Conservation (phyloP, 2,797 vertebrate genomes). For the Tenualosa thibaudeaui region DNA sequence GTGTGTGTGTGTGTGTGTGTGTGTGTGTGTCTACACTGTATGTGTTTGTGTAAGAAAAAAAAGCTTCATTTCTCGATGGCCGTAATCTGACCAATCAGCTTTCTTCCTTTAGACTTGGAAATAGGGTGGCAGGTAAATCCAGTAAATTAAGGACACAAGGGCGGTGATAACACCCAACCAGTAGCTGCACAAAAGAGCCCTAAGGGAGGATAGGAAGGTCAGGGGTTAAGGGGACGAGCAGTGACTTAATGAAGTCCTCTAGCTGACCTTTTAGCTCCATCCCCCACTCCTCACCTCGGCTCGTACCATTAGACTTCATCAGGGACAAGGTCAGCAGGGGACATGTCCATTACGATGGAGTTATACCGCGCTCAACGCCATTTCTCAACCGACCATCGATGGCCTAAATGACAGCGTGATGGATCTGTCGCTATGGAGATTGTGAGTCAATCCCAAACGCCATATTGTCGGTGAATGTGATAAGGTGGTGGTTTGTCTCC, state of each 20-base stretch:
- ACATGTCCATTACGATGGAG: slow-evolving; percentile 61
- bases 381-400: slow-evolving; percentile 43
- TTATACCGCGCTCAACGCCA: slow-evolving; percentile 49
- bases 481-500: background rate
- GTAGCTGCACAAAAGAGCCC: no score
- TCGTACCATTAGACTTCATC: slow-evolving; percentile 60
- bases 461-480: background rate
- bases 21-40: no score
- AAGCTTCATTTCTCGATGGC: background rate
- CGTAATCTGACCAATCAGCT: background rate
- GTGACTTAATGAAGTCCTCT: slow-evolving; percentile 25
- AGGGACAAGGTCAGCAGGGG: slow-evolving; percentile 69
- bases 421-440: slow-evolving; percentile 58
- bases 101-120: background rate
- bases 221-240: background rate
- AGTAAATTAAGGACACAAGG: background rate
- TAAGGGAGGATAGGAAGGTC: background rate
- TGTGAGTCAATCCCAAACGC: no score
- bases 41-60: no score
- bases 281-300: slow-evolving; percentile 30
- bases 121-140: background rate
- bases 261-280: background rate
- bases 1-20: no score
- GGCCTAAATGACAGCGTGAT: slow-evolving; percentile 64
- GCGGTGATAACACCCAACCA: no score